Percentiles rank a stretch among this genome's conserved stretches.
phyloP scores from a whole-genome alignment of 2,113 vertebrate species.

The Puntigrus tetrazona region DNA sequence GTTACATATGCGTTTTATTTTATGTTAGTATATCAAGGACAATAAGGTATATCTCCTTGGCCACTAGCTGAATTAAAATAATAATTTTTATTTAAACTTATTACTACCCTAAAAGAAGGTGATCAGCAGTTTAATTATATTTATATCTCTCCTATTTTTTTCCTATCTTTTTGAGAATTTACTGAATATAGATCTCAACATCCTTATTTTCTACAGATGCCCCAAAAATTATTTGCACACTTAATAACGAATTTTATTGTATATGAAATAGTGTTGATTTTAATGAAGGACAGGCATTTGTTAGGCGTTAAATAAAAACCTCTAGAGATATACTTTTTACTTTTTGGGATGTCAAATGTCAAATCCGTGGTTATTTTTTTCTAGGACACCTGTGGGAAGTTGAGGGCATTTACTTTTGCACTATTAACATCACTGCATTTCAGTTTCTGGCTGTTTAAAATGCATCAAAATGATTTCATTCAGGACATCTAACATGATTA shows the following conservation, averaged over 20 bases:
- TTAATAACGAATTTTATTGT: background rate
- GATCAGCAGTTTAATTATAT: background rate
- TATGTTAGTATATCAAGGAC: background rate
- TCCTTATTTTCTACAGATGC: background rate
- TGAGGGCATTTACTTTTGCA: background rate
- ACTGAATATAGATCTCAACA: background rate
- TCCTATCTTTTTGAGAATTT: background rate
- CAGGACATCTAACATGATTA: background rate
- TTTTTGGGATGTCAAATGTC: background rate
- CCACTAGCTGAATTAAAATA: too few species aligned
- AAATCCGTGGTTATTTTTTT: background rate
- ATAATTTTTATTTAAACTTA: too few species aligned
- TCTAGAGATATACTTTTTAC: background rate
- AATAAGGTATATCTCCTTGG: too few species aligned
- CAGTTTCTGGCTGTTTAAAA: background rate
- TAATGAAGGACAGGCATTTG: background rate
- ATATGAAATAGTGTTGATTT: background rate
- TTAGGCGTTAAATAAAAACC: background rate
- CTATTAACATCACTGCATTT: background rate
- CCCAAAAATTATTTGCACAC: background rate
- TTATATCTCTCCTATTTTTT: background rate
- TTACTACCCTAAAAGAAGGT: background rate
- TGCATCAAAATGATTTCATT: background rate
- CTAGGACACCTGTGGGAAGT: background rate
- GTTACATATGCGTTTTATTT: too few species aligned